Evolutionary conservation across 2,888 invertebrate species (phyloP).

Genomic region (Amphipoea oculea): DNA sequence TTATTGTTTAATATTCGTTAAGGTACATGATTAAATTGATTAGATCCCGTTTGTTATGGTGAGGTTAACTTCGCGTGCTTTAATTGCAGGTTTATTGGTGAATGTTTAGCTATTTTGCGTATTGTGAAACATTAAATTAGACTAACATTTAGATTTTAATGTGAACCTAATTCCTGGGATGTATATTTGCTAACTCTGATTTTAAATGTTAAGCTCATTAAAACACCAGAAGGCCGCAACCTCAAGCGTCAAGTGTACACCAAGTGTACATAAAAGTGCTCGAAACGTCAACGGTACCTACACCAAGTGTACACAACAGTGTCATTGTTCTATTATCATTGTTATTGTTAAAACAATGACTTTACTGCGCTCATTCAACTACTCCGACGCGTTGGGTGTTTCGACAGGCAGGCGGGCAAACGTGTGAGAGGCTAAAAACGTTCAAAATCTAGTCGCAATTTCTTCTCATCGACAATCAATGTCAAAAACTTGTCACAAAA

Average conservation of each 20-base stretch:
- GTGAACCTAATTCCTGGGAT: neutral
- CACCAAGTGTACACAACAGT: too few relatives aligned
- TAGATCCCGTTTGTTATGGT: constrained; percentile 23
- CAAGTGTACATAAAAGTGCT: too few relatives aligned
- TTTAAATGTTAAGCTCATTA: neutral
- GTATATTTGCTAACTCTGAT: neutral
- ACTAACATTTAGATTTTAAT: neutral
- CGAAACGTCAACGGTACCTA: too few relatives aligned
- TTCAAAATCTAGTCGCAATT: neutral
- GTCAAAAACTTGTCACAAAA: neutral
- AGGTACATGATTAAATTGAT: constrained; percentile 32
- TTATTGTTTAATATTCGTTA: constrained; percentile 30
- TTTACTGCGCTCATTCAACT: too few relatives aligned
- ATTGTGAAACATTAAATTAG: neutral
- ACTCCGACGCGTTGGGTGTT: too few relatives aligned
- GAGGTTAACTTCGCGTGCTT: constrained; percentile 1
- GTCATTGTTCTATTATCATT: too few relatives aligned
- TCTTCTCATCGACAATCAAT: neutral
- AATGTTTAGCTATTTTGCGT: neutral
- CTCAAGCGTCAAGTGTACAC: too few relatives aligned
- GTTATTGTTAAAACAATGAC: too few relatives aligned
- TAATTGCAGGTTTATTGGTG: neutral
- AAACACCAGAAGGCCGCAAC: neutral
- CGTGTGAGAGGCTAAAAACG: too few relatives aligned
- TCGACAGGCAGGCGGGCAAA: too few relatives aligned